Evolutionary conservation across 2,888 invertebrate species (phyloP).

Genomic region (Capitulum mitella): DNA sequence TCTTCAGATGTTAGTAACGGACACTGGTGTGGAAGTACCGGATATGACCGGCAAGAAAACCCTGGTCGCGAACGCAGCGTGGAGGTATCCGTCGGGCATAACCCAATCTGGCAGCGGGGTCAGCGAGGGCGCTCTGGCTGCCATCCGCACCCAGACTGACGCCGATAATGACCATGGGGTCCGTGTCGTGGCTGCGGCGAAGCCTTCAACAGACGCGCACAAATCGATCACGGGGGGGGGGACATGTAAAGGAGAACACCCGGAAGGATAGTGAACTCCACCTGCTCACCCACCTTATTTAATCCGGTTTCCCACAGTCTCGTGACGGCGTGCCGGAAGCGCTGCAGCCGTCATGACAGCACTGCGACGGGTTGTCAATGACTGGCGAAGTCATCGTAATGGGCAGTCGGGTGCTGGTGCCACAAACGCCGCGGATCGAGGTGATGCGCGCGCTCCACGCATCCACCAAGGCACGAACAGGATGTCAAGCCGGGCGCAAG

Average conservation of each 20-base stretch:
- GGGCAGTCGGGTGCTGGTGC: slow-evolving; percentile 21
- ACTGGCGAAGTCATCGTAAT: slow-evolving; percentile 27
- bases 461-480: neutral
- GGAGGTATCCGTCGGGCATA: slow-evolving; percentile 18
- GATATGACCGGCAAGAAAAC: slow-evolving; percentile 6
- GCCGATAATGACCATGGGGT: slow-evolving; percentile 12
- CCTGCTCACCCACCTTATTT: neutral
- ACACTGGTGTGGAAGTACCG: slow-evolving; percentile 27
- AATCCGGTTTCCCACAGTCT: slow-evolving; percentile 11
- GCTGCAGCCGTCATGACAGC: slow-evolving; percentile 26
- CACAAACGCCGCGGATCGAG: slow-evolving; percentile 21
- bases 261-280: slow-evolving; percentile 17
- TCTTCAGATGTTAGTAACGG: slow-evolving; percentile 10
- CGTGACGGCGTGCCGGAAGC: slow-evolving; percentile 25
- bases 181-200: neutral
- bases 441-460: slow-evolving; percentile 25
- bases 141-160: slow-evolving; percentile 11
- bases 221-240: slow-evolving; percentile 24
- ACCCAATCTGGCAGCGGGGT: neutral
- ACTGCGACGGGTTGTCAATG: slow-evolving; percentile 16
- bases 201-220: neutral
- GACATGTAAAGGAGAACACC: slow-evolving; percentile 16
- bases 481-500: neutral
- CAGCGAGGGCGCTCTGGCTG: slow-evolving; percentile 13
- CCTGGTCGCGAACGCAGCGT: slow-evolving; percentile 23